Evolutionary conservation across 2,888 invertebrate species (phyloP).

Genomic region (Andrena camellia): DNA sequence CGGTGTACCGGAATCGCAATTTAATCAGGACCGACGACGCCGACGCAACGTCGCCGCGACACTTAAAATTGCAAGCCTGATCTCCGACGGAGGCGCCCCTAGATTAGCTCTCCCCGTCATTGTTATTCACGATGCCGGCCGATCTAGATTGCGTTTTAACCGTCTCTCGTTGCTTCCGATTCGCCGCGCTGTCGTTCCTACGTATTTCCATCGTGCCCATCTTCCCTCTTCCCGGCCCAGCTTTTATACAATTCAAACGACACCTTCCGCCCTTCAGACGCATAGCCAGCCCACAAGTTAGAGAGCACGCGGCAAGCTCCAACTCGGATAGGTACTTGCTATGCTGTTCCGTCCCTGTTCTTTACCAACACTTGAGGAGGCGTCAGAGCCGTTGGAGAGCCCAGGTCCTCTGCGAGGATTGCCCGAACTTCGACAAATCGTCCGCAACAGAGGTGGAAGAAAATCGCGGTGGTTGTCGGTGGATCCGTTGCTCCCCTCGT

Average conservation of each 20-base stretch:
- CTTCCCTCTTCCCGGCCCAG: background rate
- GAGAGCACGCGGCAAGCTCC: too few relatives aligned
- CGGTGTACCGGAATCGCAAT: slow-evolving; percentile 72
- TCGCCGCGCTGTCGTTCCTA: slow-evolving; percentile 15
- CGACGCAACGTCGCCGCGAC: slow-evolving; percentile 72
- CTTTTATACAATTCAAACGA: background rate
- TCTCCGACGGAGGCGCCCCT: slow-evolving; percentile 66
- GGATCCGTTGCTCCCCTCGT: background rate
- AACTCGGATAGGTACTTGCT: too few relatives aligned
- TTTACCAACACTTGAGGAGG: too few relatives aligned
- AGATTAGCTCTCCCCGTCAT: slow-evolving; percentile 75
- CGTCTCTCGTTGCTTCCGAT: slow-evolving; percentile 65
- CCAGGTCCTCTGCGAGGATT: too few relatives aligned
- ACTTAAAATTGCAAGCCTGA: slow-evolving; percentile 78
- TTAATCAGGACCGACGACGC: slow-evolving; percentile 73
- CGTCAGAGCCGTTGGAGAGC: too few relatives aligned
- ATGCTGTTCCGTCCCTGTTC: too few relatives aligned
- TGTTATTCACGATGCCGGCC: slow-evolving; percentile 79
- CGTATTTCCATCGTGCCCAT: background rate
- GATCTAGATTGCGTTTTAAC: slow-evolving; percentile 78
- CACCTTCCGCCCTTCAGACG: background rate
- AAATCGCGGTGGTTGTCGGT: background rate
- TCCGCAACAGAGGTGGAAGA: background rate
- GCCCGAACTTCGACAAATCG: background rate
- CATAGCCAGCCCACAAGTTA: too few relatives aligned